A percentile compares a stretch with the other conserved stretches of the same genome.
These are phyloP conservation scores for Thinocorus orbignyianus DNA, from an alignment of 2,113 vertebrate genomes.

Conservation along the genomic window DNA sequence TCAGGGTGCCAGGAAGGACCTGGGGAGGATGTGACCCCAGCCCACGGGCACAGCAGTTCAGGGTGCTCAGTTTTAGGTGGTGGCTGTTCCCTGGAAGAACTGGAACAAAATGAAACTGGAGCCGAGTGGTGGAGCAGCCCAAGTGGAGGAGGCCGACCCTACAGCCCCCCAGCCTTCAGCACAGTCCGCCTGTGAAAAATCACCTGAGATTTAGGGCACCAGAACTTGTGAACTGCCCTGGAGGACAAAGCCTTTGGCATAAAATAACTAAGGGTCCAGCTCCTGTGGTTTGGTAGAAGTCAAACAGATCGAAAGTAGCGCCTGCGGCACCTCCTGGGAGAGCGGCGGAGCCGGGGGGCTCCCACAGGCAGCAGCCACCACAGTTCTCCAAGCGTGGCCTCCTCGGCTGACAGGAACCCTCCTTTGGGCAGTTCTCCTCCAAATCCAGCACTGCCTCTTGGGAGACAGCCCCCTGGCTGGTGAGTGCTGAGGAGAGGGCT, in stretches of 20 bases:
- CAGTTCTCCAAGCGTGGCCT: fast-evolving
- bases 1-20: background rate
- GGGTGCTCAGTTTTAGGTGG: fast-evolving
- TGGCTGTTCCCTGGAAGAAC: background rate
- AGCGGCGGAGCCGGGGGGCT: background rate
- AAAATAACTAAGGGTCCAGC: background rate
- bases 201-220: slow-evolving; percentile 29
- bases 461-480: fast-evolving
- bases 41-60: background rate
- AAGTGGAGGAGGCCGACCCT: fast-evolving
- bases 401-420: background rate
- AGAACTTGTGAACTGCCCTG: background rate
- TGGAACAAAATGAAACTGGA: background rate
- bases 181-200: background rate
- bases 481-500: fast-evolving
- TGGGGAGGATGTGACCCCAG: background rate
- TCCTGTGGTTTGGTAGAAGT: background rate
- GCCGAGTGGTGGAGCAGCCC: background rate
- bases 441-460: fast-evolving
- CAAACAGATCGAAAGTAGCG: background rate
- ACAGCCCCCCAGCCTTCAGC: fast-evolving
- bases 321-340: background rate
- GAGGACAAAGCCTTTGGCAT: background rate
- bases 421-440: background rate
- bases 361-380: background rate